Base-by-base conservation (phyloP, 2,888 invertebrate genomes). In the Ctena decussata region DNA sequence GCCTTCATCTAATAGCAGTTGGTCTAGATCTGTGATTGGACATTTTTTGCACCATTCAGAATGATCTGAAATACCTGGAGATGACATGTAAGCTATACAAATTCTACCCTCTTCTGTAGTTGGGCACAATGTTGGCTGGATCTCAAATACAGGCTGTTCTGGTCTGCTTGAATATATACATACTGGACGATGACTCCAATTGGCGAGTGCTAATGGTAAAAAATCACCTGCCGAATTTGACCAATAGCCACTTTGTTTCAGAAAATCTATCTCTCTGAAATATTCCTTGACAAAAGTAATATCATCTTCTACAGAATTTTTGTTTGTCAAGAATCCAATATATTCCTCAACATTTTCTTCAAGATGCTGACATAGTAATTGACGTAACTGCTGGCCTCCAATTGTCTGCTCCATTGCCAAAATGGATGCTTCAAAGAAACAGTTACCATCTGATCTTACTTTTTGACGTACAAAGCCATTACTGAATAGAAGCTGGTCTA, bases 21-120 rank as follows among this genome's bases (percentile, higher is more conserved):
- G 11, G 44, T 12, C 44, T 44, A 18, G 44, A 44, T 44, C 44
- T 30, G n/a, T 12, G 12, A 27, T 11, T 60, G 24, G 2, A 30
- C 46, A 41, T 24, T 44, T 44, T 46, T n/a, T 41, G 41, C 60
- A 69, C n/a, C 41, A 60, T 69, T 74, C 70, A 39, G 73, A 74
- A 78, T 78, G 77, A 32, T 78, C 78, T n/a, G 41, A 30, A 24
- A 72, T 39, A 53, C 57, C 57, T n/a, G 78, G 78, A 15, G 65
- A 3, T 41, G 78, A 78, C 0, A 46, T 49, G 35, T 78, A 71
- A 2, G 71, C 71, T 27, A 78, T 18, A 80, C 21, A 8, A 41
- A 73, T 35, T 75, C 24, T 32, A 74, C 80, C 11, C 8, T 30
- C 41, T 21, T 27, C 60, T 15, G 37, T 57, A 30, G 15, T 37